These are phyloP conservation scores for Didymodactylos carnosus DNA, from an alignment of 2,888 invertebrate genomes.

Conservation along the genomic window DNA sequence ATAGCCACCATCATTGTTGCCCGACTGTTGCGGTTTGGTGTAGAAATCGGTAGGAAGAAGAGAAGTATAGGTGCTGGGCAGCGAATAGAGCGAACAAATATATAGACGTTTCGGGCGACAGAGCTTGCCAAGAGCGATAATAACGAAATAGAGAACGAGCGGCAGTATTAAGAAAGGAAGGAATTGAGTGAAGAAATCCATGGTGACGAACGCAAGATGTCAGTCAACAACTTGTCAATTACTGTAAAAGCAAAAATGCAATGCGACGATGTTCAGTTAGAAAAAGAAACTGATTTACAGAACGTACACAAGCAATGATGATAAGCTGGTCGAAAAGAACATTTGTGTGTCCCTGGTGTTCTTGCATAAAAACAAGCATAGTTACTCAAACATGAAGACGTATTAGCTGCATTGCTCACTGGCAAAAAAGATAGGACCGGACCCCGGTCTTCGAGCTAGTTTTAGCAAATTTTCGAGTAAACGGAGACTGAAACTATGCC, in stretches of 20 bases:
- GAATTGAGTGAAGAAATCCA: background rate
- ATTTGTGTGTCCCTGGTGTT: background rate
- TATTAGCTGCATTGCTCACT: background rate
- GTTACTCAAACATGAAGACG: no score
- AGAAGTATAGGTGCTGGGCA: background rate
- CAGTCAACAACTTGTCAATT: background rate
- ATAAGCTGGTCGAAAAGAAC: background rate
- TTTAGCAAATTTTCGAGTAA: no score
- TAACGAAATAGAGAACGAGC: background rate
- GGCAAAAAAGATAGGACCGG: background rate
- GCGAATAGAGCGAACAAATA: background rate
- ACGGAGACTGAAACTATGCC: no score
- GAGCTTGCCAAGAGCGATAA: background rate
- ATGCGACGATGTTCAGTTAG: background rate
- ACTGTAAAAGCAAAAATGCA: background rate
- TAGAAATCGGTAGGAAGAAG: background rate
- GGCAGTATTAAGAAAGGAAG: background rate
- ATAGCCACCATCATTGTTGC: background rate
- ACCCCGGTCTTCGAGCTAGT: background rate
- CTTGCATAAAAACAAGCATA: background rate
- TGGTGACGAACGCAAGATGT: background rate
- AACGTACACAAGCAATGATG: background rate
- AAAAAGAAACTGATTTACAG: background rate
- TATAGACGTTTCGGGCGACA: background rate
- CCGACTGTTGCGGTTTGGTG: background rate